These are phyloP conservation scores for Euborellia annulipes DNA, from an alignment of 1,140 invertebrate genomes.

Conservation along the genomic window DNA sequence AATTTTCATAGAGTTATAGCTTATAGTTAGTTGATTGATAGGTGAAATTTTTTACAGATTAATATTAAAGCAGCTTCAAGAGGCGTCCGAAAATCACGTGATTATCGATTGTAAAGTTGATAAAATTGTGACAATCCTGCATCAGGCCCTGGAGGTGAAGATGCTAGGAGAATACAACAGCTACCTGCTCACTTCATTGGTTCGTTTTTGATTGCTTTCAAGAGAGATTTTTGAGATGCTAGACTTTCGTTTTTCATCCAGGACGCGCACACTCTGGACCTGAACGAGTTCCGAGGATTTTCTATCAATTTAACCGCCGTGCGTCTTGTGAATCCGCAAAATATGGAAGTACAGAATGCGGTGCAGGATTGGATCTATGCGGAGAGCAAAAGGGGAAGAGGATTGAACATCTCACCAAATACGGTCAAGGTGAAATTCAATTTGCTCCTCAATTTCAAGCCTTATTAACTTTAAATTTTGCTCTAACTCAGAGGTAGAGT, in stretches of 20 bases:
- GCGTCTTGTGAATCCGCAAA: conserved; percentile 48
- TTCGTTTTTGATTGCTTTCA: conserved; percentile 11
- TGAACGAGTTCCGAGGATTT: conserved; percentile 42
- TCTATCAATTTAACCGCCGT: conserved; percentile 58
- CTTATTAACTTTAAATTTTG: no score
- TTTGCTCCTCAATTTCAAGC: no score
- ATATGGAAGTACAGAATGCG: conserved; percentile 26
- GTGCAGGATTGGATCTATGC: conserved; percentile 32
- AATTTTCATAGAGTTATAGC: no score
- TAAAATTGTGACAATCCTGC: conserved; percentile 23
- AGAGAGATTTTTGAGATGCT: no score
- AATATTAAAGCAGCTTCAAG: conserved; percentile 30
- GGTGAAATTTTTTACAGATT: conserved; percentile 19
- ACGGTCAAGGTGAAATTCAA: conserved; percentile 21
- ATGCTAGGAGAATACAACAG: conserved; percentile 26
- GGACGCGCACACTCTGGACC: conserved; percentile 57
- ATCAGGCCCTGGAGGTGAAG: conserved; percentile 32
- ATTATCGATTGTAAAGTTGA: conserved; percentile 31
- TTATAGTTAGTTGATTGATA: no score
- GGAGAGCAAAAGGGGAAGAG: conserved; percentile 19
- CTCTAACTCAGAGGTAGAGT: no score
- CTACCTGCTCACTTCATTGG: conserved; percentile 28
- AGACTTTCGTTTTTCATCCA: conserved; percentile 16
- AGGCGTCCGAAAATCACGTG: conserved; percentile 27
- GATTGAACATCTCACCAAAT: conserved; percentile 19